These are phyloP conservation scores for Pocillopora verrucosa DNA, from an alignment of 64 coral and sea anemone genomes.

Conservation along the genomic window DNA sequence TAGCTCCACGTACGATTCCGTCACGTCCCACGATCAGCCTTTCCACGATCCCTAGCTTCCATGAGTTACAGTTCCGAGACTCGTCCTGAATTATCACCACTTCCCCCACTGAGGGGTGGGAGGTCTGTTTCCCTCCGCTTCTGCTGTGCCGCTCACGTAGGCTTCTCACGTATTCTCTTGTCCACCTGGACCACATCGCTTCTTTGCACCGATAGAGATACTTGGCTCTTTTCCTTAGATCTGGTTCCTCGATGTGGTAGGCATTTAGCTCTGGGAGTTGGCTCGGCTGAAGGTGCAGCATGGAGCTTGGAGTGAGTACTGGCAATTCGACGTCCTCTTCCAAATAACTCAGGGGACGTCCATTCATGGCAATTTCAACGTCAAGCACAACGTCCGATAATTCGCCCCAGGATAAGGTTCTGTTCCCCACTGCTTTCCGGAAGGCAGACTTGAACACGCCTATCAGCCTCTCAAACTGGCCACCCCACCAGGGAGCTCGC, in stretches of 20 bases:
- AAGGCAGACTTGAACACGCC: slow-evolving; percentile 29
- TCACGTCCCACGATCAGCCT: neutral
- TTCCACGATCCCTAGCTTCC: slow-evolving; percentile 12
- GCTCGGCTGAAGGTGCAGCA: neutral
- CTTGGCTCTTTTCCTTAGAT: slow-evolving; percentile 12
- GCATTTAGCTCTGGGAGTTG: slow-evolving; percentile 15
- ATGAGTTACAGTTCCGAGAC: neutral
- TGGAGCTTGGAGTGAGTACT: slow-evolving; percentile 23
- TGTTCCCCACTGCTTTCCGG: neutral
- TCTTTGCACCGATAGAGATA: slow-evolving; percentile 40
- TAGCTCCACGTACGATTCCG: neutral
- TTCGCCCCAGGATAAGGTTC: too few species aligned
- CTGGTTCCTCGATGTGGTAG: neutral
- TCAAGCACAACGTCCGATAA: slow-evolving; percentile 27
- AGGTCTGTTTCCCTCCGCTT: neutral
- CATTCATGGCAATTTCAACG: slow-evolving; percentile 29
- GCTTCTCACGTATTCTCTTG: neutral
- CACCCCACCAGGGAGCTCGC: neutral
- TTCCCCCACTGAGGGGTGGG: slow-evolving; percentile 1
- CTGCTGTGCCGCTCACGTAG: slow-evolving; percentile 8
- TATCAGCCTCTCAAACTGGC: slow-evolving; percentile 9
- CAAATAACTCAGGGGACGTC: slow-evolving; percentile 38
- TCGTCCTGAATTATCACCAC: slow-evolving; percentile 36
- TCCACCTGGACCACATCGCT: slow-evolving; percentile 26
- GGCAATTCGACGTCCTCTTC: slow-evolving; percentile 25